A percentile compares a stretch with the other conserved stretches of the same genome.
phyloP scores from a whole-genome alignment of 2,113 vertebrate genomes.

The Oryzias celebensis region DNA sequence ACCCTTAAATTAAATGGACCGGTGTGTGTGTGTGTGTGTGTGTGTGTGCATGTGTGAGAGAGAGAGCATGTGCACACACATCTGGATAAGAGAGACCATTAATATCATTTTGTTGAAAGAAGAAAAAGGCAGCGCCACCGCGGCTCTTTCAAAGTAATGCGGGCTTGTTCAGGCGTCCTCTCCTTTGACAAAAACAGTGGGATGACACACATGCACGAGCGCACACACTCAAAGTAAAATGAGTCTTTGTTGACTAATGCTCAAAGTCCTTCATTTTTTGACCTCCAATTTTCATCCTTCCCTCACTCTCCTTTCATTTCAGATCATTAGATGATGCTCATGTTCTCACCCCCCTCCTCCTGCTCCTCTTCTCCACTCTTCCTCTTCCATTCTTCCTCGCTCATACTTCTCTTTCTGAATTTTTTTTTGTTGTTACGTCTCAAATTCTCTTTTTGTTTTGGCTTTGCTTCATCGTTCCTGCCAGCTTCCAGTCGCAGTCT shows the following conservation, averaged over 20 bases:
- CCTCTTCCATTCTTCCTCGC: background rate
- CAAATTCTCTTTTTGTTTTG: background rate
- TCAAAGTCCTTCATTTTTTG: background rate
- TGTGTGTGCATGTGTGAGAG: too few species aligned
- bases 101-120: constrained; percentile 39
- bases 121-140: constrained; percentile 14
- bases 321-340: background rate
- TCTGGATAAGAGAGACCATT: constrained; percentile 18
- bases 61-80: constrained; percentile 9
- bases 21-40: too few species aligned
- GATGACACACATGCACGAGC: constrained; percentile 1
- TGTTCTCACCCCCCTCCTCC: background rate
- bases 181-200: constrained; percentile 9
- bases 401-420: background rate
- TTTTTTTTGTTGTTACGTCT: background rate
- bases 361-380: background rate
- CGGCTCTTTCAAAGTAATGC: constrained; percentile 37
- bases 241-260: background rate
- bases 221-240: background rate
- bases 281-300: background rate
- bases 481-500: too few species aligned
- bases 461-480: background rate
- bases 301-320: background rate
- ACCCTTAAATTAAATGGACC: constrained; percentile 20
- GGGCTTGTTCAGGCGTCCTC: constrained; percentile 5